Percentiles rank a stretch among this genome's conserved stretches.
phyloP scores from a whole-genome alignment of 2,113 vertebrate species.

The Heteronetta atricapilla region DNA sequence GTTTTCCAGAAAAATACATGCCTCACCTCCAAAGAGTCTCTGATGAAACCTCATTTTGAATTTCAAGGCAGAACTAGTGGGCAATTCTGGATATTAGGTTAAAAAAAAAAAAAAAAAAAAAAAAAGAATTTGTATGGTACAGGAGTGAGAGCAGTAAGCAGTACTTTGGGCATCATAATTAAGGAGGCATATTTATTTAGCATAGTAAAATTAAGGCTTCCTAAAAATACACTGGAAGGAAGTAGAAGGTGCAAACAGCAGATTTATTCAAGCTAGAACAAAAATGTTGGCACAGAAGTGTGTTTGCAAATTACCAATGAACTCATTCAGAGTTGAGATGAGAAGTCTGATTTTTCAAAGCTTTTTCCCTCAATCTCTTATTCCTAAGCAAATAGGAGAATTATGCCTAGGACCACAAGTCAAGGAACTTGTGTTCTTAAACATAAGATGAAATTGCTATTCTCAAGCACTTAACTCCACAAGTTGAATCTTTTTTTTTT shows the following conservation, averaged over 20 bases:
- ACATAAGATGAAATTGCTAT: background rate
- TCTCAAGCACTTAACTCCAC: background rate
- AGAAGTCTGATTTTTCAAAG: background rate
- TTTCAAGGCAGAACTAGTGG: background rate
- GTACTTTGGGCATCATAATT: background rate
- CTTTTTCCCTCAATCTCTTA: background rate
- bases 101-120: background rate
- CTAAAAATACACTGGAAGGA: background rate
- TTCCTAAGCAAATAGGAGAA: background rate
- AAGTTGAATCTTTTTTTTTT: background rate
- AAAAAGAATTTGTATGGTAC: background rate
- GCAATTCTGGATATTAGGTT: background rate
- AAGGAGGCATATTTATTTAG: background rate
- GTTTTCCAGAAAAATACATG: background rate
- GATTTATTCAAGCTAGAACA: background rate
- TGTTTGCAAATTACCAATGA: background rate
- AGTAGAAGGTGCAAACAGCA: background rate
- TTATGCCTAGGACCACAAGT: background rate
- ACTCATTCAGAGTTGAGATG: background rate
- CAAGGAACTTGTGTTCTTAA: background rate
- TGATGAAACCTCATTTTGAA: background rate
- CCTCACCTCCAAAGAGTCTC: background rate
- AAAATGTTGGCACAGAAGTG: background rate
- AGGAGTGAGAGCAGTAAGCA: background rate
- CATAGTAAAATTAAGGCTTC: background rate